Conservation (phyloP, 1,140 invertebrate genomes). For the Phocides pigmalion region DNA sequence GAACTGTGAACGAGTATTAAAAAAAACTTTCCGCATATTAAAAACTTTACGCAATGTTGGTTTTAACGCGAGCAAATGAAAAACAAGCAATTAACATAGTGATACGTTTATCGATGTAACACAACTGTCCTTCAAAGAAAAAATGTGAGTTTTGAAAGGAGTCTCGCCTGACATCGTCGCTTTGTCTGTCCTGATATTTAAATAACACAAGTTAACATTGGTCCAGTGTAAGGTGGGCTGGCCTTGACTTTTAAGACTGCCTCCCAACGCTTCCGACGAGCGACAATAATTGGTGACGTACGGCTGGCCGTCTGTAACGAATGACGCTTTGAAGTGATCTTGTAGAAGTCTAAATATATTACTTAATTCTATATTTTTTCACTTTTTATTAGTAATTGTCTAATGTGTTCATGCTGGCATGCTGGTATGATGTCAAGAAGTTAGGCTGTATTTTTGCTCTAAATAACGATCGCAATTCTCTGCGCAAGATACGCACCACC, state of each 20-base stretch:
- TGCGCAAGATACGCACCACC: too few relatives aligned
- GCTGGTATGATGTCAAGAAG: too few relatives aligned
- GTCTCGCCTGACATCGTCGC: conserved; percentile 53
- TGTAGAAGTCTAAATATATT: not conserved
- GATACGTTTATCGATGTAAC: conserved; percentile 23
- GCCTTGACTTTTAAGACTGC: conserved; percentile 78
- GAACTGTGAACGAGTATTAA: too few relatives aligned
- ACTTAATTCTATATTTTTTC: too few relatives aligned
- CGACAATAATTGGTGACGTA: conserved; percentile 64
- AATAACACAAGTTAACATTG: conserved; percentile 83
- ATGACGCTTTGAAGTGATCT: not conserved
- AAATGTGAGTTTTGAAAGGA: conserved; percentile 73
- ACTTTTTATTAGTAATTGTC: too few relatives aligned
- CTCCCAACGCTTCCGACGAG: conserved; percentile 71
- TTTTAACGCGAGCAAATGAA: too few relatives aligned
- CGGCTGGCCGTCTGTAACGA: conserved; percentile 36
- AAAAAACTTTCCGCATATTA: too few relatives aligned
- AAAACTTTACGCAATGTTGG: too few relatives aligned
- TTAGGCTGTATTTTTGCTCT: too few relatives aligned
- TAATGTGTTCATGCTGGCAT: too few relatives aligned
- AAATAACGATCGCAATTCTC: too few relatives aligned
- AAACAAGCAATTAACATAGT: conserved; percentile 23
- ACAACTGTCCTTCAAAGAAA: conserved; percentile 60
- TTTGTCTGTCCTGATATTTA: conserved; percentile 72
- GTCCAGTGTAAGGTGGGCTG: conserved; percentile 66